A percentile compares a stretch with the other conserved stretches of the same genome.
phyloP scores from a whole-genome alignment of 2,797 vertebrate genomes.

The Moxostoma hubbsi region DNA sequence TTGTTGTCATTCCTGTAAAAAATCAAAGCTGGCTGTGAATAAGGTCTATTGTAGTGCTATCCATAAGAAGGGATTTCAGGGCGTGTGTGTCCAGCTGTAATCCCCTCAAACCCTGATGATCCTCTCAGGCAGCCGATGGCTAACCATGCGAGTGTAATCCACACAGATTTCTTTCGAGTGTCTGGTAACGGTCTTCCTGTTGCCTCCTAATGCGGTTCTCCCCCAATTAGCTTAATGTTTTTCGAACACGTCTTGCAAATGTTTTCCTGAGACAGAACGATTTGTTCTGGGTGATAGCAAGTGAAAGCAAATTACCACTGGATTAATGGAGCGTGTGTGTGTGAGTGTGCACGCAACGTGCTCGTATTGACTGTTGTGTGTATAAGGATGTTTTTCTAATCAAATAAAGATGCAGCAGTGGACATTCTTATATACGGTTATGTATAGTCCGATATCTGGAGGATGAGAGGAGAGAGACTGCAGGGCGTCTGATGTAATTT shows the following conservation, averaged over 20 bases:
- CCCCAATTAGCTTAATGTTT: constrained; percentile 56
- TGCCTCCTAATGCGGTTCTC: constrained; percentile 44
- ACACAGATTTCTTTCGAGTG: constrained; percentile 52
- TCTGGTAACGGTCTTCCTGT: constrained; percentile 41
- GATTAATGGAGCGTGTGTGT: constrained; percentile 46
- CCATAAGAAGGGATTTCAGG: neutral
- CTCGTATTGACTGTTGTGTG: constrained; percentile 6
- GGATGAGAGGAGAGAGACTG: constrained; percentile 43
- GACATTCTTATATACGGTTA: constrained; percentile 55
- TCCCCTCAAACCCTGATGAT: constrained; percentile 33
- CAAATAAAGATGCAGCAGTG: constrained; percentile 45
- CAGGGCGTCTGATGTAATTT: constrained; percentile 63
- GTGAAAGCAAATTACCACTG: constrained; percentile 39
- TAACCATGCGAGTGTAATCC: constrained; percentile 56
- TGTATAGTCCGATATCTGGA: constrained; percentile 56
- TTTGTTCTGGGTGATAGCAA: constrained; percentile 46
- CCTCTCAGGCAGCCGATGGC: constrained; percentile 40
- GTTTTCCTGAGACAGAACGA: constrained; percentile 41
- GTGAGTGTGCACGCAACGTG: constrained; percentile 1
- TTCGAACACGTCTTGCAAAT: constrained; percentile 36
- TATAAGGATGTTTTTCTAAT: constrained; percentile 49
- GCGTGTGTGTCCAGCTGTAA: neutral
- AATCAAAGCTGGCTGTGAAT: too few species aligned
- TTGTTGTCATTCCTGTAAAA: too few species aligned
- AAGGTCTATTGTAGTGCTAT: neutral